A percentile compares a stretch with the other conserved stretches of the same genome.
Evolutionary conservation across 2,888 invertebrate genomes (phyloP).

Genomic region (Trileptium ribeirensis): DNA sequence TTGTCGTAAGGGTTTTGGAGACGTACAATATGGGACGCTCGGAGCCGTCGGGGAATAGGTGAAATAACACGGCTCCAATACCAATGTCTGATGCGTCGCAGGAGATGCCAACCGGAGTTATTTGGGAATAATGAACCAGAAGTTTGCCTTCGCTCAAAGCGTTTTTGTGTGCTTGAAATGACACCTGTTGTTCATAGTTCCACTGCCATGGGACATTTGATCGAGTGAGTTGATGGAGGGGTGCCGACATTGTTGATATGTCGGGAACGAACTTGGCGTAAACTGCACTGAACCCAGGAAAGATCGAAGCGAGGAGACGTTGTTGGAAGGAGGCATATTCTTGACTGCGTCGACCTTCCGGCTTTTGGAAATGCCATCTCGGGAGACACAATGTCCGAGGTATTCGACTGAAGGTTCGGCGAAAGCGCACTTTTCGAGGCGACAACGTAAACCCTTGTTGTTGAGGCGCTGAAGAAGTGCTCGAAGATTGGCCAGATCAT

Average conservation of each 20-base stretch:
- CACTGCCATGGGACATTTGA: neutral
- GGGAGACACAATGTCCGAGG: constrained; percentile 18
- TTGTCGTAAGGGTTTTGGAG: constrained; percentile 34
- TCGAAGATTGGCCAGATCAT: neutral
- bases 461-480: neutral
- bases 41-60: constrained; percentile 29
- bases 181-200: neutral
- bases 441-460: constrained; percentile 19
- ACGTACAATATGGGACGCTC: constrained; percentile 36
- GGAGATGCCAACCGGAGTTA: neutral
- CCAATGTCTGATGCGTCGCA: constrained; percentile 21
- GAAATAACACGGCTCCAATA: constrained; percentile 26
- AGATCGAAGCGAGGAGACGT: neutral
- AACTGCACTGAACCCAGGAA: neutral
- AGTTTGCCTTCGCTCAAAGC: neutral
- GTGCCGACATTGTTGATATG: neutral
- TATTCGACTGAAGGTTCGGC: neutral
- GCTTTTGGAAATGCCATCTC: constrained; percentile 20
- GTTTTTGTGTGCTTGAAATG: neutral
- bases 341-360: constrained; percentile 27
- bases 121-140: neutral
- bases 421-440: constrained; percentile 24
- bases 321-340: constrained; percentile 9
- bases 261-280: neutral
- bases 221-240: neutral